Conservation (phyloP, 2,797 vertebrate species). For the Labroides dimidiatus region DNA sequence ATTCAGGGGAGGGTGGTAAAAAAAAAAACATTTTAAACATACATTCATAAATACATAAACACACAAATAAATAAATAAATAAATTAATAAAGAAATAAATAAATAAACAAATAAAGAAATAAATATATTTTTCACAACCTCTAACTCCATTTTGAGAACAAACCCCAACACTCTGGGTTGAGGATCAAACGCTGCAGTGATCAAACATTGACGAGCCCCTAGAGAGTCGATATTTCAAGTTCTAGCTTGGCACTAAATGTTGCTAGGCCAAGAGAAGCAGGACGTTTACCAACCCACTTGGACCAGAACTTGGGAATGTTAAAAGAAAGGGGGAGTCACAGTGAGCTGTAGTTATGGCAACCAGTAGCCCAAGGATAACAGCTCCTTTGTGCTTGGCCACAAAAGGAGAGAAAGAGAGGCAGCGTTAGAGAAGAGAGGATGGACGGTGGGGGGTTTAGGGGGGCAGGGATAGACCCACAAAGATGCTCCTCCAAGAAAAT, state of each 20-base stretch:
- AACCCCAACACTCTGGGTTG: conserved; percentile 10
- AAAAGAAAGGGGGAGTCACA: conserved; percentile 25
- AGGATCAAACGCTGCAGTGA: conserved; percentile 27
- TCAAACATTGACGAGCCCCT: conserved; percentile 27
- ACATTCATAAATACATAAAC: too few species aligned
- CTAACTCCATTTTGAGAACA: not conserved
- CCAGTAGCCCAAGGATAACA: conserved; percentile 79
- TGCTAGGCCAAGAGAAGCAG: conserved; percentile 40
- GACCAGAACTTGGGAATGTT: conserved; percentile 78
- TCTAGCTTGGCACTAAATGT: conserved; percentile 34
- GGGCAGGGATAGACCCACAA: not conserved
- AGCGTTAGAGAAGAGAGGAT: conserved; percentile 32
- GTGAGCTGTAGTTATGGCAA: conserved; percentile 67
- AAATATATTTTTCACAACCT: not conserved
- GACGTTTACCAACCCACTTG: conserved; percentile 72
- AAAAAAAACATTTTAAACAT: too few species aligned
- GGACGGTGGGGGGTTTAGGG: conserved; percentile 8
- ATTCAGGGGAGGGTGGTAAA: too few species aligned
- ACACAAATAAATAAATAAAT: too few species aligned
- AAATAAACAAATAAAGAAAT: too few species aligned
- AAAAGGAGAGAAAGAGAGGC: conserved; percentile 70
- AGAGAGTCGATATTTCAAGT: conserved; percentile 10
- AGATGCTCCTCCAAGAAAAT: conserved; percentile 56
- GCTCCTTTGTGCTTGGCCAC: conserved; percentile 77
- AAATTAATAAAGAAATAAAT: too few species aligned